phyloP scores from a whole-genome alignment of 1,140 invertebrate genomes.

The Tetraneura akinire region DNA sequence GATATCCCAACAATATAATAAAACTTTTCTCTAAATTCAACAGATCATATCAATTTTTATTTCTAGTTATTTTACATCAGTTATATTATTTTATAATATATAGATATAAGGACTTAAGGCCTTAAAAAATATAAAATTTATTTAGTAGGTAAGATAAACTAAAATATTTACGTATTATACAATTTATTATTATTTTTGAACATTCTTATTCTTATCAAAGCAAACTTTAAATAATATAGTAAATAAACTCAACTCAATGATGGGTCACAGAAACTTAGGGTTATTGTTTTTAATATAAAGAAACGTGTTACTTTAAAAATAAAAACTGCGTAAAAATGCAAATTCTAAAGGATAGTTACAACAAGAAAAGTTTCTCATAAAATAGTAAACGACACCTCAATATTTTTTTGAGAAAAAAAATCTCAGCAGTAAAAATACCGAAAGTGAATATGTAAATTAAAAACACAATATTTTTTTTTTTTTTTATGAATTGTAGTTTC shows the following conservation, averaged over 20 bases:
- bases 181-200: too few relatives aligned
- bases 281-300: conserved; percentile 3
- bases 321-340: conserved; percentile 22
- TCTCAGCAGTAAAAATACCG: background rate
- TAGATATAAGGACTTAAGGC: too few relatives aligned
- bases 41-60: too few relatives aligned
- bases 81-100: too few relatives aligned
- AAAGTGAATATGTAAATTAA: conserved; percentile 7
- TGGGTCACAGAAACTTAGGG: conserved; percentile 8
- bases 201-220: conserved; percentile 21
- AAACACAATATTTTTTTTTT: conserved; percentile 27
- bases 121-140: too few relatives aligned
- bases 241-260: conserved; percentile 27
- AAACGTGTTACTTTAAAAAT: conserved; percentile 26
- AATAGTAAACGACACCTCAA: conserved; percentile 26
- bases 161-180: too few relatives aligned
- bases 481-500: background rate
- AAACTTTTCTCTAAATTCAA: too few relatives aligned
- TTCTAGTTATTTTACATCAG: too few relatives aligned
- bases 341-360: conserved; percentile 5
- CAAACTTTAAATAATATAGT: background rate
- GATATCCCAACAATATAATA: background rate
- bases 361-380: conserved; percentile 41
- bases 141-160: too few relatives aligned
- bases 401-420: conserved; percentile 33